A percentile compares a stretch with the other conserved stretches of the same genome.
Conservation (phyloP, 2,113 vertebrate species). For the Poeciliopsis occidentalis region DNA sequence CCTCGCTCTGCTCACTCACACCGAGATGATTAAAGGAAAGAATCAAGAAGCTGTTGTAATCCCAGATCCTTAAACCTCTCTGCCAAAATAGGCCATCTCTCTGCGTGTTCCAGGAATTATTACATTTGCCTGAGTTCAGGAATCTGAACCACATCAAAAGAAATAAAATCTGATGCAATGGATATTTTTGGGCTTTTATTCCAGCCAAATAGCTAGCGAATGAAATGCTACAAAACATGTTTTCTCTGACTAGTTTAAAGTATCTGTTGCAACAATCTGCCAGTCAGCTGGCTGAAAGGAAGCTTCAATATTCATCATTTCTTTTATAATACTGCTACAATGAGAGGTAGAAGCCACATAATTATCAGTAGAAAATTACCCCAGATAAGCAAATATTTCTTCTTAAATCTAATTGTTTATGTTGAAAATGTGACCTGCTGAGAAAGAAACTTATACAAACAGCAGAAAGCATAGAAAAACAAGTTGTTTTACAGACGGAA, state of each 20-base stretch:
- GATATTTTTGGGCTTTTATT: neutral
- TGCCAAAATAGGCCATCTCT: slow-evolving; percentile 3
- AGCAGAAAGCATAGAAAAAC: neutral
- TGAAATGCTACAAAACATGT: too few relatives aligned
- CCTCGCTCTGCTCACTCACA: slow-evolving; percentile 7
- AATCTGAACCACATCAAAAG: neutral
- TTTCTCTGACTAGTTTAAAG: too few relatives aligned
- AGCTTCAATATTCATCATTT: neutral
- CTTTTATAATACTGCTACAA: neutral
- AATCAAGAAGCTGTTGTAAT: slow-evolving; percentile 3
- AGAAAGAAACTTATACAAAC: neutral
- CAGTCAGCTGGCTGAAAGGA: too few relatives aligned
- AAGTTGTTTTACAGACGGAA: neutral
- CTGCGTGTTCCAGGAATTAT: neutral
- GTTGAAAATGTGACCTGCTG: neutral
- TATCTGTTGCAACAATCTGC: too few relatives aligned
- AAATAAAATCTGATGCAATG: neutral
- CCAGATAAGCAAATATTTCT: neutral
- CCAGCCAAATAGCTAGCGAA: neutral
- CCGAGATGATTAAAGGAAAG: neutral
- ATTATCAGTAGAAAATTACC: neutral
- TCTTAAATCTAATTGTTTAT: neutral
- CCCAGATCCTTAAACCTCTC: neutral
- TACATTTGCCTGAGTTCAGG: neutral
- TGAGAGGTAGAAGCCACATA: neutral